Evolutionary conservation across 2,797 vertebrate species (phyloP).

Genomic region (Acipenser ruthenus): DNA sequence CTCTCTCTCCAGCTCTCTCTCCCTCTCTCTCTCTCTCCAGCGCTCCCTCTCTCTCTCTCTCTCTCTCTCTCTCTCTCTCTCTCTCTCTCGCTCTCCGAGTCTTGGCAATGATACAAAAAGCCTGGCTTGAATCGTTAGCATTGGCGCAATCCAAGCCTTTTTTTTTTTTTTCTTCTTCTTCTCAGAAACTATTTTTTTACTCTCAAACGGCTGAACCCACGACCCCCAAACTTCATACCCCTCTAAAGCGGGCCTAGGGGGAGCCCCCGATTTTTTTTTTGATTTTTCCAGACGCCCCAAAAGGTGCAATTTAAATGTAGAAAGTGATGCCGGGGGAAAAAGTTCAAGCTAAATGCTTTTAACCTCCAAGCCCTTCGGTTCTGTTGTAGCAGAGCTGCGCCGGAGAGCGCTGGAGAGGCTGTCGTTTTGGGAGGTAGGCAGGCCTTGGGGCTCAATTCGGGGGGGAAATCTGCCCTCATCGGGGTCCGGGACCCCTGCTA

Average conservation of each 20-base stretch:
- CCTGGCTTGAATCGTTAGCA: slow-evolving; percentile 43
- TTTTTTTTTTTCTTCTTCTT: too few relatives aligned
- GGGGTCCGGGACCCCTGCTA: slow-evolving; percentile 19
- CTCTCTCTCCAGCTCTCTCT: slow-evolving; percentile 19
- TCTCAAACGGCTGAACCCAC: slow-evolving; percentile 21
- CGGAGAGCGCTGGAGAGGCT: slow-evolving; percentile 33
- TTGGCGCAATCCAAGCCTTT: slow-evolving; percentile 39
- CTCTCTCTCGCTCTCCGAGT: slow-evolving; percentile 38
- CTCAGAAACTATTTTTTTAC: slow-evolving; percentile 56
- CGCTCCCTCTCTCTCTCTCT: slow-evolving; percentile 2
- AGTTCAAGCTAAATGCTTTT: slow-evolving; percentile 59
- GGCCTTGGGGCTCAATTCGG: slow-evolving; percentile 35
- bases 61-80: slow-evolving; percentile 21
- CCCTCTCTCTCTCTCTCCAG: slow-evolving; percentile 23
- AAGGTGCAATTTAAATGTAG: slow-evolving; percentile 67
- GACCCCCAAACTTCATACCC: slow-evolving; percentile 42
- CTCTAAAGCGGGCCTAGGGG: slow-evolving; percentile 25
- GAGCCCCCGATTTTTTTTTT: slow-evolving; percentile 50
- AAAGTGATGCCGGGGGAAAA: slow-evolving; percentile 70
- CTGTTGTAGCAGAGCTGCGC: slow-evolving; percentile 43
- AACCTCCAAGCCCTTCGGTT: slow-evolving; percentile 53
- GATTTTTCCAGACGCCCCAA: slow-evolving; percentile 54
- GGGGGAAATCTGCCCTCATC: slow-evolving; percentile 38
- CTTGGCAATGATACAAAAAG: slow-evolving; percentile 52
- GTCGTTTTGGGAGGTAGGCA: slow-evolving; percentile 32